Percentiles rank a stretch among this genome's conserved stretches.
Conservation (phyloP, 2,113 vertebrate species). For the Amblyopsis rosae region DNA sequence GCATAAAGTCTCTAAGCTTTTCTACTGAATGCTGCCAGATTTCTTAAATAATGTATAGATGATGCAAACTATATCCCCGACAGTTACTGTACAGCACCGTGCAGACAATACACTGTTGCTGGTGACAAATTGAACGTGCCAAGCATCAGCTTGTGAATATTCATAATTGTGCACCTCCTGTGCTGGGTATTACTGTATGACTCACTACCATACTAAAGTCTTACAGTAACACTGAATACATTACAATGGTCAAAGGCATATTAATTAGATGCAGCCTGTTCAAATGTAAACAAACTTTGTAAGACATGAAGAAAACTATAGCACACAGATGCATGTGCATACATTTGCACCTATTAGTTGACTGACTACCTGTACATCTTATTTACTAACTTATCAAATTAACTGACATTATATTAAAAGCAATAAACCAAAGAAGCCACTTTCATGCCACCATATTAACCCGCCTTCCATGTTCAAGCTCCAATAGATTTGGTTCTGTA, state of each 20-base stretch:
- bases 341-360: background rate
- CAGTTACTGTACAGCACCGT: constrained; percentile 35
- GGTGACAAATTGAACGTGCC: constrained; percentile 33
- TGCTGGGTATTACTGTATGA: constrained; percentile 28
- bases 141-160: constrained; percentile 54
- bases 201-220: constrained; percentile 32
- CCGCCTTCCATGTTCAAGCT: constrained; percentile 26
- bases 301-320: background rate
- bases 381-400: background rate
- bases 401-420: background rate
- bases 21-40: constrained; percentile 14
- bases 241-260: constrained; percentile 33
- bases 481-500: constrained; percentile 21
- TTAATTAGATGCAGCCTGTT: constrained; percentile 32
- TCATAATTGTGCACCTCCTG: constrained; percentile 44
- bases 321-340: constrained; percentile 11
- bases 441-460: constrained; percentile 5
- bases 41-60: constrained; percentile 47
- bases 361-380: constrained; percentile 5
- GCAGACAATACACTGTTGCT: constrained; percentile 25
- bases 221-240: constrained; percentile 32
- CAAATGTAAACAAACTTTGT: constrained; percentile 26
- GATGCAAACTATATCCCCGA: constrained; percentile 11
- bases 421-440: background rate
- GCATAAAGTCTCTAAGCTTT: constrained; percentile 26